Evolutionary conservation across 2,113 vertebrate genomes (phyloP).

Genomic region (Clinocottus analis): DNA sequence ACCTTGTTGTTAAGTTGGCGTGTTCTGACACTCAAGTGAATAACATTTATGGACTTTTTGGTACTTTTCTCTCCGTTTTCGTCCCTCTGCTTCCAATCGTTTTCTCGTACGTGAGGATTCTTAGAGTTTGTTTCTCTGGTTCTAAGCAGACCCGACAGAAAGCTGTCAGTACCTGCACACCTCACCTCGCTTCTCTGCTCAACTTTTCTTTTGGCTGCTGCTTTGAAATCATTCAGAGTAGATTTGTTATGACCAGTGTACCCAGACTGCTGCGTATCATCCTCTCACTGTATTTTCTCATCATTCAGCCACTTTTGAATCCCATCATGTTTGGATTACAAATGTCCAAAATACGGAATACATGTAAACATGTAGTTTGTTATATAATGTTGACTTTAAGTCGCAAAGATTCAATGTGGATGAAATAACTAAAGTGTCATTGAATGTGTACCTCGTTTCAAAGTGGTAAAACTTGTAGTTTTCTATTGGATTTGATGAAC

Average conservation of each 20-base stretch:
- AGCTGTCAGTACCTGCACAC: slow-evolving; percentile 52
- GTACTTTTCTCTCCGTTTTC: neutral
- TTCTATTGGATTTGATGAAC: no score
- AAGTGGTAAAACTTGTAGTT: no score
- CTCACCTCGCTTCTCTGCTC: slow-evolving; percentile 28
- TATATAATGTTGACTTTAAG: neutral
- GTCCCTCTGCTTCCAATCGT: slow-evolving; percentile 33
- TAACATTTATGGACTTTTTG: slow-evolving; percentile 37
- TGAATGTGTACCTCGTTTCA: neutral
- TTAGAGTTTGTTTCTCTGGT: slow-evolving; percentile 9
- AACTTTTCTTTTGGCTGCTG: slow-evolving; percentile 42
- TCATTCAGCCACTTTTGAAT: slow-evolving; percentile 29
- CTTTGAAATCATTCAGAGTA: slow-evolving; percentile 35
- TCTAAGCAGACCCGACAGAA: slow-evolving; percentile 23
- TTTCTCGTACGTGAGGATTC: slow-evolving; percentile 25
- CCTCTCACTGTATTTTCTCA: slow-evolving; percentile 18
- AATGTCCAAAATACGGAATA: slow-evolving; percentile 1
- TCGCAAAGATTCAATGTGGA: neutral
- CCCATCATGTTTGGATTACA: slow-evolving; percentile 42
- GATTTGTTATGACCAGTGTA: neutral
- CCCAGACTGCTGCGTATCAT: neutral
- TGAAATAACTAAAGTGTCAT: neutral
- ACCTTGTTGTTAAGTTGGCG: slow-evolving; percentile 20
- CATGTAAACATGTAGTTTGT: neutral
- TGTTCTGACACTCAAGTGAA: slow-evolving; percentile 33